Evolutionary conservation across 1,140 invertebrate genomes (phyloP).

Genomic region (Heliconius congener): DNA sequence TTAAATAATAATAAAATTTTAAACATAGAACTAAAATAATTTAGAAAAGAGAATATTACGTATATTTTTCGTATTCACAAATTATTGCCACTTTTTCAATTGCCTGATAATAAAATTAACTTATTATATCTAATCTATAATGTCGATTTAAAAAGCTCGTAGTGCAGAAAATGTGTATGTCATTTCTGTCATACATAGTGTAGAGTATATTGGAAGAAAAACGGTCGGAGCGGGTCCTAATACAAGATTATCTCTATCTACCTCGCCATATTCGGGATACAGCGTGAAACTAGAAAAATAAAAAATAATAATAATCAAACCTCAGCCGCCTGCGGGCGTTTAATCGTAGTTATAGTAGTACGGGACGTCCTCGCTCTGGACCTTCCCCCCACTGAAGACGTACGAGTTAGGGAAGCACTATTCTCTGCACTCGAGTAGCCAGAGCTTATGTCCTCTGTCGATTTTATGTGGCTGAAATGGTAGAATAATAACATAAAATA

Average conservation of each 20-base stretch:
- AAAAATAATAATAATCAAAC: constrained; percentile 62
- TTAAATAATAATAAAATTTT: background rate
- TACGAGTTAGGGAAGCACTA: constrained; percentile 73
- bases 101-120: too few species aligned
- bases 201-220: too few species aligned
- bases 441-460: constrained; percentile 82
- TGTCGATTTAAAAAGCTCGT: too few species aligned
- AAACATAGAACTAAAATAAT: background rate
- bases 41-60: too few species aligned
- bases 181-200: too few species aligned
- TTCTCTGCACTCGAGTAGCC: constrained; percentile 80
- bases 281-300: background rate
- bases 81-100: too few species aligned
- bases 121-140: too few species aligned
- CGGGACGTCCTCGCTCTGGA: constrained; percentile 56
- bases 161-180: too few species aligned
- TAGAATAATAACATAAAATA: background rate
- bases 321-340: constrained; percentile 74
- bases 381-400: constrained; percentile 77
- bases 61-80: too few species aligned
- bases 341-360: constrained; percentile 71
- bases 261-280: too few species aligned
- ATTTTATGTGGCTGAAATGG: constrained; percentile 81
- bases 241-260: too few species aligned
- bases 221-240: too few species aligned